Evolutionary conservation across 2,797 vertebrate species (phyloP).

Genomic region (Galaxias olidus): DNA sequence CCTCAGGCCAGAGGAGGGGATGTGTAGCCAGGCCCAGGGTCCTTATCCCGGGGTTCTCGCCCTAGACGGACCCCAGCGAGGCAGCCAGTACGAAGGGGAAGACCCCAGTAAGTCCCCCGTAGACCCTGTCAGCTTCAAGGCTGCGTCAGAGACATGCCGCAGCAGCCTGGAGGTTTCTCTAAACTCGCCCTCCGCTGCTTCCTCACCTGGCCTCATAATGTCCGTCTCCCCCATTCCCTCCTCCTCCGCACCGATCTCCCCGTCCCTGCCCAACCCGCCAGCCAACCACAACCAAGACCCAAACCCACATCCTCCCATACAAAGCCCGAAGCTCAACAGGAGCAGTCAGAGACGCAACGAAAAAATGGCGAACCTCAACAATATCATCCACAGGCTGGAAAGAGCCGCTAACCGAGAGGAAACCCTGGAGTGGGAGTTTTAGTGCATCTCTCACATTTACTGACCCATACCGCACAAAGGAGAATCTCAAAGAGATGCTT

Average conservation of each 20-base stretch:
- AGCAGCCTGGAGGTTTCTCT: constrained; percentile 91
- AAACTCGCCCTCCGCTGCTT: constrained; percentile 89
- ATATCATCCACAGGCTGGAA: constrained; percentile 97
- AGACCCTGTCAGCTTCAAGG: constrained; percentile 89
- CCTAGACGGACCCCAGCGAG: constrained; percentile 66
- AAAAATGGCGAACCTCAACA: constrained; percentile 99
- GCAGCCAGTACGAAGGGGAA: constrained; percentile 67
- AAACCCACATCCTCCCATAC: constrained; percentile 66
- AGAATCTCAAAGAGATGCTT: constrained; percentile 55
- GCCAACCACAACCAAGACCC: constrained; percentile 78
- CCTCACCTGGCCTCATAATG: constrained; percentile 89
- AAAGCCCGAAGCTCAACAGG: constrained; percentile 83
- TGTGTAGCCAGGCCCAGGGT: constrained; percentile 56
- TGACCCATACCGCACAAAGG: constrained; percentile 40
- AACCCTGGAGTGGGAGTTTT: constrained; percentile 97
- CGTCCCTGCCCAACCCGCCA: constrained; percentile 75
- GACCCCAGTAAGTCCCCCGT: constrained; percentile 72
- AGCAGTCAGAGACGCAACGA: constrained; percentile 93
- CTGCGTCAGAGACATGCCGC: constrained; percentile 83
- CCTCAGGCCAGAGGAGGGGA: constrained; percentile 64
- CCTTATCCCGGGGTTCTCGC: constrained; percentile 52
- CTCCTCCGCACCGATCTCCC: constrained; percentile 90
- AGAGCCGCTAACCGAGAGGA: constrained; percentile 95
- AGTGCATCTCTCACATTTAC: constrained; percentile 31
- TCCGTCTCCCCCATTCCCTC: constrained; percentile 90